A percentile compares a stretch with the other conserved stretches of the same genome.
phyloP scores from a whole-genome alignment of 1,140 invertebrate genomes.

The Drosophila ambigua region DNA sequence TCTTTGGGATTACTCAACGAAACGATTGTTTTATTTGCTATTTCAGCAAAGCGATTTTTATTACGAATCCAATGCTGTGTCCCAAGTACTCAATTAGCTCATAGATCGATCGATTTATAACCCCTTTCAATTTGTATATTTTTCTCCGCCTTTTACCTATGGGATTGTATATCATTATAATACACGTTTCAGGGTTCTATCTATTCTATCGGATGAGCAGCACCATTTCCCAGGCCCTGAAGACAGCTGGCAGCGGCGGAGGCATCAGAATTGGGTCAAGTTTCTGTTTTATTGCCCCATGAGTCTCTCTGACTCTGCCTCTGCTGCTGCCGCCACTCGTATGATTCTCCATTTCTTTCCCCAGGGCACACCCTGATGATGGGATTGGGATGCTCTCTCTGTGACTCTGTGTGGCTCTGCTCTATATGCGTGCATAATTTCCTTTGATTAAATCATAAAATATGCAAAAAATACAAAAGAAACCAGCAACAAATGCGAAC shows the following conservation, averaged over 20 bases:
- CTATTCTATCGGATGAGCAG: slow-evolving; percentile 9
- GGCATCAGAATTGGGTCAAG: slow-evolving; percentile 74
- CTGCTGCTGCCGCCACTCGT: slow-evolving; percentile 7
- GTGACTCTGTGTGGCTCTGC: not conserved
- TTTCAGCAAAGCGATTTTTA: slow-evolving; percentile 12
- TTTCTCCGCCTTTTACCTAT: slow-evolving; percentile 23
- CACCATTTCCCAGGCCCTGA: slow-evolving; percentile 30
- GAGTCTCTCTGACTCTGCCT: slow-evolving; percentile 7
- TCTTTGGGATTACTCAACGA: slow-evolving; percentile 6
- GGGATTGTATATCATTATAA: slow-evolving; percentile 38
- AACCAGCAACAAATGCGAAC: slow-evolving; percentile 23
- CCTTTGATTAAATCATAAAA: slow-evolving; percentile 81
- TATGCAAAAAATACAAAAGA: slow-evolving; percentile 67
- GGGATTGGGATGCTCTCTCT: slow-evolving; percentile 32
- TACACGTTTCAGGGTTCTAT: slow-evolving; percentile 19
- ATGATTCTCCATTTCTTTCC: slow-evolving; percentile 32
- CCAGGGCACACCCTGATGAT: slow-evolving; percentile 50
- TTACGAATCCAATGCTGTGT: slow-evolving; percentile 16
- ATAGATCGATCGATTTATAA: slow-evolving; percentile 20
- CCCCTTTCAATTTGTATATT: slow-evolving; percentile 16
- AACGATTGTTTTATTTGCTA: slow-evolving; percentile 19
- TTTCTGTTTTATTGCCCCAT: slow-evolving; percentile 75
- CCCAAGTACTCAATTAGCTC: slow-evolving; percentile 37
- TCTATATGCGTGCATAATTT: slow-evolving; percentile 69
- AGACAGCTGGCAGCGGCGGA: slow-evolving; percentile 33